phyloP scores from a whole-genome alignment of 2,888 invertebrate species.

The Creontiades dilutus region DNA sequence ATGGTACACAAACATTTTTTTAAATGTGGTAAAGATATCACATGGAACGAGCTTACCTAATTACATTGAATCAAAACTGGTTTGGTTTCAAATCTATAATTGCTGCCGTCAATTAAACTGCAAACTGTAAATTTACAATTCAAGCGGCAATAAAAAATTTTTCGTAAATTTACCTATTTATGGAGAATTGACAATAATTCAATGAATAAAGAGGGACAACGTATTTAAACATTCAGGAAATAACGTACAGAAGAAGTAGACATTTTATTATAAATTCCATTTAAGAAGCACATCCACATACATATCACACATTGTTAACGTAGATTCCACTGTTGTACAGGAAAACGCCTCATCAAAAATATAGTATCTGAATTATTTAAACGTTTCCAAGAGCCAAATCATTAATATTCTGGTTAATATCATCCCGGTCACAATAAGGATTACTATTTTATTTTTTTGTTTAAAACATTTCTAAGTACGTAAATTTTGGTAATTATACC shows the following conservation, averaged over 20 bases:
- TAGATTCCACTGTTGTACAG: background rate
- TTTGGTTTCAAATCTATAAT: too few species aligned
- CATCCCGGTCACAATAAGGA: background rate
- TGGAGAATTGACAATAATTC: too few species aligned
- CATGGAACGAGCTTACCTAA: too few species aligned
- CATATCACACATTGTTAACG: background rate
- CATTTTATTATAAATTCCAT: conserved; percentile 29
- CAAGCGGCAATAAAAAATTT: too few species aligned
- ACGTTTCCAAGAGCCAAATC: background rate
- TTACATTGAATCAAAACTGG: too few species aligned
- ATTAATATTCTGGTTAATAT: background rate
- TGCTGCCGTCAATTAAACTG: too few species aligned
- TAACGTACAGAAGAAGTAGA: background rate
- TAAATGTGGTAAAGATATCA: too few species aligned
- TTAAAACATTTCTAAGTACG: conserved; percentile 1
- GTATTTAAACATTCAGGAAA: background rate
- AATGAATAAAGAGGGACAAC: too few species aligned
- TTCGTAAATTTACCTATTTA: too few species aligned
- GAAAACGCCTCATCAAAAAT: background rate
- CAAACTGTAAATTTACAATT: too few species aligned
- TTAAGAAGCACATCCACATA: background rate
- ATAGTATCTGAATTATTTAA: too few species aligned
- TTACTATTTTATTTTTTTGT: background rate
- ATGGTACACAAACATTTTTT: too few species aligned
- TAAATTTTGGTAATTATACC: background rate